Evolutionary conservation across 1,140 invertebrate species (phyloP), one percentile per base, ranked within the genome.

Genomic region (Thalassaphorura encarpata): DNA sequence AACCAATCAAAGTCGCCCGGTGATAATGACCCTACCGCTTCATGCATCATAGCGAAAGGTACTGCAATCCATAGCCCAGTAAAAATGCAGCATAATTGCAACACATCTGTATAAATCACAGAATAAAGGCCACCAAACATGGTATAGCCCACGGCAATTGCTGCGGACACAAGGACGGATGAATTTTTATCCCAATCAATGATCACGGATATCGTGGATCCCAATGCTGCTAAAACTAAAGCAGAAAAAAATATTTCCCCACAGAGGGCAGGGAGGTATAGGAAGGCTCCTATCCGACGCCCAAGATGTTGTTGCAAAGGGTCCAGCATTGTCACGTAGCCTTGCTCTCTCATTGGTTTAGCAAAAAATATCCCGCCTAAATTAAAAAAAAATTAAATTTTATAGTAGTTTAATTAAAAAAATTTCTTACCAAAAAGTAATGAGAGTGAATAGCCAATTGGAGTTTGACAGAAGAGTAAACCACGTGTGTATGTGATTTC

Each of bases 291-390:
- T 69, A 89, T 81, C 31, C 83, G 71, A 61, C 80, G 77, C 18
- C 87, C 87, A 67, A 85, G 87, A 63, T 74, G 80, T 54, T 80
- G 77, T 71, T 84, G 83, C 69, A 89, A 85, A 1, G 86, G 87
- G 70, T 89, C 86, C 66, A 89, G 70, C 83, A 89, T 87, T 0
- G 86, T 89, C n/a, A 89, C 80, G 68, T 87, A 86, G n/a, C 85
- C 84, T 62, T 83, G 77, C 62, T 80, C 77, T 56, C 86, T 74
- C 85, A 89, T 89, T 57, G 80, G 81, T 62, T 81, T 81, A 2
- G 85, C 84, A 70, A 88, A 89, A n/a, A 36, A 27, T 24, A 26
- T 67, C 72, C 68, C 71, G 84, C 80, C 84, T 62, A 85, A 75
- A 27, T 84, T 71, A n/a, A 89, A 73, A 57, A 80, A 83, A 8